Base-by-base conservation (phyloP, 2,888 invertebrate genomes). In the Noctua janthe region DNA sequence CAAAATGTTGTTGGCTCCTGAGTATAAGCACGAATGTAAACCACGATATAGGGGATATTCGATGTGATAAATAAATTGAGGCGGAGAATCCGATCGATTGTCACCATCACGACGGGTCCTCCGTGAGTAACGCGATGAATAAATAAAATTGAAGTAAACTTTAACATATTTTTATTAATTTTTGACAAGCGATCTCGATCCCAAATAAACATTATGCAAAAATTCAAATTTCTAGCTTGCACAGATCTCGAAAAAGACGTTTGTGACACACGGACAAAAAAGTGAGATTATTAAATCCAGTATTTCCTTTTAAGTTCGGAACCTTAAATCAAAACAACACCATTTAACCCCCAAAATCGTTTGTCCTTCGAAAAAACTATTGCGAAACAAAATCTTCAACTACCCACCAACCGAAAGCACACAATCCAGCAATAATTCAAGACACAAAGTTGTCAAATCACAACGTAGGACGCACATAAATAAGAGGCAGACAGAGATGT, bases 391-490 rank as follows among this genome's bases (percentile, higher is more conserved):
- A 79, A 76, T 69, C 35, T 51, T 62, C 13, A 62, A 67, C 29
- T 64, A 66, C 56, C 39, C 35, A 69, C 56, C 3, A 47, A 67
- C 51, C 8, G 43, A 75, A 67, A 79, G 66, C 39, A 84, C 85
- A 84, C 85, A 86, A 79, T 74, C 78, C 85, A 66, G 88, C 88
- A 87, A 92, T 92, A 92, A 91, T 89, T 92, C 92, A 91, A 89
- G 87, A 81, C 85, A 79, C 86, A 90, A 89, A 84, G 92, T 92
- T 93, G 94, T 94, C 93, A 94, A 94, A 94, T 94, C 94, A 92
- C 90, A 89, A 91, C 93, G 91, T 92, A 92, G 90, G 91, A 88
- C 90, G 90, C 89, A 91, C 94, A 94, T 93, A 93, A 94, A 94
- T 92, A 92, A 91, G 89, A 87, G 83, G 81, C 73, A 90, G 87